Evolutionary conservation across 2,888 invertebrate genomes (phyloP).

Genomic region (Brachycybe producta): DNA sequence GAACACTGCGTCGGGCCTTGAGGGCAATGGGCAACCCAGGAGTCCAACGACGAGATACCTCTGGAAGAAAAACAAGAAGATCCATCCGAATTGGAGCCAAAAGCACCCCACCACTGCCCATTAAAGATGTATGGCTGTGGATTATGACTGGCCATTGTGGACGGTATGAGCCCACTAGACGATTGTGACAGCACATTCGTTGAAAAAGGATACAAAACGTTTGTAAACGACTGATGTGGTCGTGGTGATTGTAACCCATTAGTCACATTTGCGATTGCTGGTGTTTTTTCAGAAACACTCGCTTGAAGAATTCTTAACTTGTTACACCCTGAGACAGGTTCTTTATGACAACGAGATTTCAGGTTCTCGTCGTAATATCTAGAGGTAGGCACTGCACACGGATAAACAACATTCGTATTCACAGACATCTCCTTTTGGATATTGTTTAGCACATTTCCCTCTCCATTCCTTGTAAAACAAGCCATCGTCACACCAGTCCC

Average conservation of each 20-base stretch:
- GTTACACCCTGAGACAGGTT: too few relatives aligned
- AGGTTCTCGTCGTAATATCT: too few relatives aligned
- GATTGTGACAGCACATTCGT: neutral
- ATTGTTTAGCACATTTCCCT: neutral
- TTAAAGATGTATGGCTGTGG: conserved; percentile 18
- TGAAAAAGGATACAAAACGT: too few relatives aligned
- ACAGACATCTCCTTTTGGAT: neutral
- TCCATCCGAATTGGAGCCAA: neutral
- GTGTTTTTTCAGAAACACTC: too few relatives aligned
- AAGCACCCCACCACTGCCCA: conserved; percentile 19
- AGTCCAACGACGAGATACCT: neutral
- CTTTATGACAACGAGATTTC: too few relatives aligned
- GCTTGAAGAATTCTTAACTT: too few relatives aligned
- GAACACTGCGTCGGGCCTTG: conserved; percentile 3
- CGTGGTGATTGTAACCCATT: too few relatives aligned
- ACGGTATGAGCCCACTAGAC: neutral
- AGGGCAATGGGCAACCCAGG: conserved; percentile 3
- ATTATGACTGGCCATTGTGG: neutral
- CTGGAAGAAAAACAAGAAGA: too few relatives aligned
- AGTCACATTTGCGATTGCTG: too few relatives aligned
- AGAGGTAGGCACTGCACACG: too few relatives aligned
- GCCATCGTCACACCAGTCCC: neutral
- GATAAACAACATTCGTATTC: too few relatives aligned
- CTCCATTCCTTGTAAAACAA: neutral
- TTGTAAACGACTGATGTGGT: too few relatives aligned